Percentiles rank a stretch among this genome's conserved stretches.
These are phyloP conservation scores for Distichodus sexfasciatus DNA, from an alignment of 2,797 vertebrate genomes.

Conservation along the genomic window DNA sequence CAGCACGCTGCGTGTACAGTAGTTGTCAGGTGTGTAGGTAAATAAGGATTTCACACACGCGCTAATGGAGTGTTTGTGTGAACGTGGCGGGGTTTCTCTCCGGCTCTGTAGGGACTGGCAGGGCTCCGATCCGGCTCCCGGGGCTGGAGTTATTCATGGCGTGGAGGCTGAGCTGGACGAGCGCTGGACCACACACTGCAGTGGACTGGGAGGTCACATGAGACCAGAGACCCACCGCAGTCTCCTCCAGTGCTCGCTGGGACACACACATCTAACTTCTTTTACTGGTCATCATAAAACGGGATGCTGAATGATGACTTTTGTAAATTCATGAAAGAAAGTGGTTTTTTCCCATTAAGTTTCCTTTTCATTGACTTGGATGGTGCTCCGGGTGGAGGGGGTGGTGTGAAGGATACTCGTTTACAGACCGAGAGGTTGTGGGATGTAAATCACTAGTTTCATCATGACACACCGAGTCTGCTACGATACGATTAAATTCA, in stretches of 20 bases:
- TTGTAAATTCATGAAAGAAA: slow-evolving; percentile 16
- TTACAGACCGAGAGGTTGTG: too few species aligned
- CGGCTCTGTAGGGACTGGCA: not conserved
- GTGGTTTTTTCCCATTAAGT: too few species aligned
- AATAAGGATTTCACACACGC: not conserved
- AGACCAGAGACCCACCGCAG: slow-evolving; percentile 31
- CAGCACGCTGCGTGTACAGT: too few species aligned
- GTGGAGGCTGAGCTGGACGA: slow-evolving; percentile 1
- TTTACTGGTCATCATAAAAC: not conserved
- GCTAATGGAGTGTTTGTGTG: not conserved
- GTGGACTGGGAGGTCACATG: too few species aligned
- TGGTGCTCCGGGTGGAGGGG: too few species aligned
- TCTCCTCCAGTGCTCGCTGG: not conserved
- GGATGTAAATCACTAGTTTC: too few species aligned
- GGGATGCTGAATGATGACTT: not conserved
- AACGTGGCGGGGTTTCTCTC: not conserved
- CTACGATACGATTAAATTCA: too few species aligned
- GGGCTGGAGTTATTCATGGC: slow-evolving; percentile 24
- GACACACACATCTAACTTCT: not conserved
- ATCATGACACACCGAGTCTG: too few species aligned
- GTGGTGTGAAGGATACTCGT: too few species aligned
- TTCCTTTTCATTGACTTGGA: too few species aligned
- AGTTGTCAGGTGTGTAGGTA: not conserved
- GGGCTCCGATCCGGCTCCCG: slow-evolving; percentile 1
- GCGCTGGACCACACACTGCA: slow-evolving; percentile 27